phyloP scores from a whole-genome alignment of 2,888 invertebrate genomes.

The Cantharis lateralis region DNA sequence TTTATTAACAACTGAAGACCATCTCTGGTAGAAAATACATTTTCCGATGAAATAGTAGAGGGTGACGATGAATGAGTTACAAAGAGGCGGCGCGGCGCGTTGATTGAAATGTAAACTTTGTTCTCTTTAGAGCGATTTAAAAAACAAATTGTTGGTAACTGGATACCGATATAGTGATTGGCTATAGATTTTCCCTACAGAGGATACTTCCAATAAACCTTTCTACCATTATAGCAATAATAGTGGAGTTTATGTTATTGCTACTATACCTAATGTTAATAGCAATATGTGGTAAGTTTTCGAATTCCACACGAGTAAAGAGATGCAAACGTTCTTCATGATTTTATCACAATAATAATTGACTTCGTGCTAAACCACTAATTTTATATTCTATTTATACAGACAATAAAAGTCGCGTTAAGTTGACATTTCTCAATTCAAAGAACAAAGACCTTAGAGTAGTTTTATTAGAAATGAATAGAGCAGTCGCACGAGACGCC shows the following conservation, averaged over 20 bases:
- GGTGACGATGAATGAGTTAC: slow-evolving; percentile 10
- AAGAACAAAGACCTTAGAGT: slow-evolving; percentile 26
- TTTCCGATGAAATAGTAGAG: not conserved
- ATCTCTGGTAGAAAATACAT: not conserved
- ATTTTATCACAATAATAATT: not conserved
- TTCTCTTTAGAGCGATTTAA: not conserved
- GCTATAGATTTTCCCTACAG: not conserved
- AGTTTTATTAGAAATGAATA: slow-evolving; percentile 23
- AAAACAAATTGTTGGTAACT: not conserved
- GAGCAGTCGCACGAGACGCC: slow-evolving; percentile 25
- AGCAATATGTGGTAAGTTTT: too few species aligned
- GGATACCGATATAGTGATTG: not conserved
- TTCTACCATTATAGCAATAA: not conserved
- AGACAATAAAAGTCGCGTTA: slow-evolving; percentile 3
- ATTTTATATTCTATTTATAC: not conserved
- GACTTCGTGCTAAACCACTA: not conserved
- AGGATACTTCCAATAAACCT: not conserved
- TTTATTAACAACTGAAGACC: not conserved
- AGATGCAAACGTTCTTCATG: not conserved
- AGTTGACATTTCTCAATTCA: slow-evolving; percentile 9
- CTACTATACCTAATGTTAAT: too few species aligned
- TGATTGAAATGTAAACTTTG: not conserved
- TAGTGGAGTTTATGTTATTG: not conserved
- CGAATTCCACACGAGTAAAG: not conserved
- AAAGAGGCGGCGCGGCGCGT: not conserved